Conservation (phyloP, 2,113 vertebrate species). For the Mustela lutreola region DNA sequence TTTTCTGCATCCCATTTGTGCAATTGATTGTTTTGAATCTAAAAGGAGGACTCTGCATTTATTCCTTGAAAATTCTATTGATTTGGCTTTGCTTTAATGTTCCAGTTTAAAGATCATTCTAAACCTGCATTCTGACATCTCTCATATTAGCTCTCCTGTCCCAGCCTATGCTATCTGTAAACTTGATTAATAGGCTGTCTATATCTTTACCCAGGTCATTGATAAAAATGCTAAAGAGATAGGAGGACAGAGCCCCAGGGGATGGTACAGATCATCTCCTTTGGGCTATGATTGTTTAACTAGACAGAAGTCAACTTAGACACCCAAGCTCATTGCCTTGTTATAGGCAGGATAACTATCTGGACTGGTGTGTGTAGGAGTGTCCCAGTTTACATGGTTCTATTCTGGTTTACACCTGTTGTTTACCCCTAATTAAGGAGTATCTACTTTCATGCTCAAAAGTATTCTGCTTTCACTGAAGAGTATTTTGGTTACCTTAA, state of each 20-base stretch:
- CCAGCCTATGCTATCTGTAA: slow-evolving; percentile 32
- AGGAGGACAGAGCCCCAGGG: not conserved
- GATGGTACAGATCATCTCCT: not conserved
- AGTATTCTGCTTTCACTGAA: not conserved
- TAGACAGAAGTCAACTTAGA: not conserved
- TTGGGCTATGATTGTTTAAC: not conserved
- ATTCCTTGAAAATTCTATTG: slow-evolving; percentile 58
- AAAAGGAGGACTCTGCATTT: slow-evolving; percentile 57
- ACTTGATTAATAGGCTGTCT: slow-evolving; percentile 62
- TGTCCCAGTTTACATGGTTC: not conserved
- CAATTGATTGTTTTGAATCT: slow-evolving; percentile 59
- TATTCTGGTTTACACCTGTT: not conserved
- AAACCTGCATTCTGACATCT: slow-evolving; percentile 37
- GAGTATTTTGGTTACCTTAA: not conserved
- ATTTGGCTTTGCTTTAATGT: slow-evolving; percentile 63
- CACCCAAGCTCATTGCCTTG: not conserved
- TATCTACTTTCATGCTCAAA: not conserved
- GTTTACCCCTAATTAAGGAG: not conserved
- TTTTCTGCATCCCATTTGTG: slow-evolving; percentile 38
- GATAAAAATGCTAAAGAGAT: slow-evolving; percentile 38
- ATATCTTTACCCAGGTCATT: slow-evolving; percentile 28
- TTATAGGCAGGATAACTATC: not conserved
- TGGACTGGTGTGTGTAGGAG: not conserved
- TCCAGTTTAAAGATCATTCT: slow-evolving; percentile 66
- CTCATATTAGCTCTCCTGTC: slow-evolving; percentile 52